Percentiles rank a stretch among this genome's conserved stretches.
Conservation (phyloP, 2,113 vertebrate genomes). For the Edolisoma coerulescens region DNA sequence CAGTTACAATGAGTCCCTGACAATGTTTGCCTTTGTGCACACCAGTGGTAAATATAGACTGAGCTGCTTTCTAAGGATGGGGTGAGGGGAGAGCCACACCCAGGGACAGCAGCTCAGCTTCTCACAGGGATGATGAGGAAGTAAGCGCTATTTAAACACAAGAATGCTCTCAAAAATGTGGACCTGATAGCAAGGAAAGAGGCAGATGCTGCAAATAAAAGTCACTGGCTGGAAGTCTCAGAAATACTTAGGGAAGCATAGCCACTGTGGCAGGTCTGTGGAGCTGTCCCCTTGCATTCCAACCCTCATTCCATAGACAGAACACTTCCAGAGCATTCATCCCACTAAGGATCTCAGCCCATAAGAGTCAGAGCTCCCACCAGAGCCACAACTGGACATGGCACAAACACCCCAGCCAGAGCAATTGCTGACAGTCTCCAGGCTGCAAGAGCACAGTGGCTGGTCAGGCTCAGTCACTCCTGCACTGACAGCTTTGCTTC, state of each 20-base stretch:
- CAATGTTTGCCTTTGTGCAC: conserved; percentile 15
- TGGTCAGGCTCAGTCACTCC: background rate
- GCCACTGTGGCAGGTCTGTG: background rate
- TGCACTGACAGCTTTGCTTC: background rate
- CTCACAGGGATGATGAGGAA: background rate
- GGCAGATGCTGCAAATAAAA: background rate
- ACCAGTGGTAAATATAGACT: background rate
- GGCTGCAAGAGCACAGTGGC: background rate
- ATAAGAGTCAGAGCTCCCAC: background rate
- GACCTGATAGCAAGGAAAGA: background rate
- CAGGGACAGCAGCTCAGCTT: background rate
- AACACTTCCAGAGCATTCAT: background rate
- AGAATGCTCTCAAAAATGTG: background rate
- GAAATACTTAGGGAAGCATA: background rate
- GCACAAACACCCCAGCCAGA: background rate
- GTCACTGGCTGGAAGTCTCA: background rate
- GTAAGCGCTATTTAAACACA: background rate
- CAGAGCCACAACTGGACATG: background rate
- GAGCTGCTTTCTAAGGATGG: background rate
- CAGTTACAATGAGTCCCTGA: background rate
- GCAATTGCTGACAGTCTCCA: background rate
- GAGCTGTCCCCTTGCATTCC: background rate
- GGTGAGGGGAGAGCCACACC: background rate
- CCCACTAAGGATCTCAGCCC: background rate
- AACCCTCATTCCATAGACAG: background rate